Base-by-base conservation (phyloP, 30 jellyfish, hydroid and myxozoan genomes). In the Pseudorhiza aurosa region DNA sequence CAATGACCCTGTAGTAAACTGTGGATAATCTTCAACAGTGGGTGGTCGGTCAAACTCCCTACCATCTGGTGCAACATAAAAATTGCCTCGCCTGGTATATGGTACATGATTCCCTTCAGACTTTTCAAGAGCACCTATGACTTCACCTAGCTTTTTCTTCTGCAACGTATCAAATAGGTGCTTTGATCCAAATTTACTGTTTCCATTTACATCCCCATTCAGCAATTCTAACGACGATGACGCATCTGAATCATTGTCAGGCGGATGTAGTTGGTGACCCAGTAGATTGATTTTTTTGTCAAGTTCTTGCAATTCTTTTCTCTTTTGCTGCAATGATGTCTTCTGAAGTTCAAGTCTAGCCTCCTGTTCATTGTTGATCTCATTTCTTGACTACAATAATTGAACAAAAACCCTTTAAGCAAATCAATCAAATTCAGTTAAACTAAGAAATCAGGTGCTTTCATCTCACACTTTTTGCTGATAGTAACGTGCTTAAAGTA, bases 381-480 rank as follows among this genome's bases (percentile, higher is more conserved):
- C 99, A 60, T 93, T 93, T 37, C 99, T 78, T 1, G 91, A 88
- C 99, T 93, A 68, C n/a, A n/a, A n/a, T n/a, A n/a, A n/a, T n/a
- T n/a, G n/a, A n/a, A n/a, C n/a, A n/a, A n/a, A n/a, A n/a, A n/a
- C n/a, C n/a, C n/a, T n/a, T n/a, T n/a, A n/a, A n/a, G n/a, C n/a
- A n/a, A n/a, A n/a, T n/a, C n/a, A n/a, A n/a, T n/a, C n/a, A n/a
- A n/a, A n/a, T n/a, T n/a, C n/a, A n/a, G n/a, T n/a, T n/a, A n/a
- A n/a, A n/a, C n/a, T n/a, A n/a, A n/a, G n/a, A n/a, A n/a, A n/a
- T n/a, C n/a, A n/a, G n/a, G n/a, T n/a, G n/a, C n/a, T n/a, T n/a
- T n/a, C n/a, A n/a, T n/a, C n/a, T n/a, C n/a, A n/a, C n/a, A n/a
- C n/a, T n/a, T n/a, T n/a, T n/a, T n/a, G n/a, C n/a, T n/a, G n/a